A percentile compares a stretch with the other conserved stretches of the same genome.
phyloP scores from a whole-genome alignment of 2,113 vertebrate species.

The Cyanistes caeruleus region DNA sequence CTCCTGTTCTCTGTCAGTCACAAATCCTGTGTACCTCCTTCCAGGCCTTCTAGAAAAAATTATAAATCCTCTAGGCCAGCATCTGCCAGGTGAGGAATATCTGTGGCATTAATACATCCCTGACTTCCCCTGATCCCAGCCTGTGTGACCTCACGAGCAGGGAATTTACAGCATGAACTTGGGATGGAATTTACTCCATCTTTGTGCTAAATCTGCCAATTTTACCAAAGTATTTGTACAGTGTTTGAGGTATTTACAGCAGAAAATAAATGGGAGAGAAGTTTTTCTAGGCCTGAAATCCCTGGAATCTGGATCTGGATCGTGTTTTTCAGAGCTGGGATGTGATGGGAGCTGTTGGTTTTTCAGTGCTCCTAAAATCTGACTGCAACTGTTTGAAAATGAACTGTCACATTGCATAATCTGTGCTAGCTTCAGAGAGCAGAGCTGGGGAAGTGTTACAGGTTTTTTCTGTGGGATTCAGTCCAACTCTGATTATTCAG shows the following conservation, averaged over 20 bases:
- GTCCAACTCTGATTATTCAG: background rate
- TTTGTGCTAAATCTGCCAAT: accelerated
- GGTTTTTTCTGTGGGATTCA: background rate
- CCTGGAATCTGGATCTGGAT: background rate
- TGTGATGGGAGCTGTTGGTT: background rate
- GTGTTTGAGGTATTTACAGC: background rate
- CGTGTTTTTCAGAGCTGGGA: accelerated
- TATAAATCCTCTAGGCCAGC: background rate
- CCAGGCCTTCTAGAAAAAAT: background rate
- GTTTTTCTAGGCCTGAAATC: background rate
- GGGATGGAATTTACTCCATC: background rate
- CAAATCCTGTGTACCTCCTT: background rate
- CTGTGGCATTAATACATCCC: background rate
- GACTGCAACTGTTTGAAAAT: background rate
- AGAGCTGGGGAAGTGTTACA: background rate
- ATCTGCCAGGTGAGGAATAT: background rate
- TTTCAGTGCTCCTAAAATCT: background rate
- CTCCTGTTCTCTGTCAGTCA: background rate
- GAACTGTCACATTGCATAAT: background rate
- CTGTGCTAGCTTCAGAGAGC: background rate
- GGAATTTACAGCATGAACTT: accelerated
- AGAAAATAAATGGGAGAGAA: background rate
- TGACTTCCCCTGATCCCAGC: background rate
- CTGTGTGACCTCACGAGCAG: background rate
- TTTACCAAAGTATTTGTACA: background rate